Evolutionary conservation across 2,888 invertebrate species (phyloP).

Genomic region (Leucophenga maculata): DNA sequence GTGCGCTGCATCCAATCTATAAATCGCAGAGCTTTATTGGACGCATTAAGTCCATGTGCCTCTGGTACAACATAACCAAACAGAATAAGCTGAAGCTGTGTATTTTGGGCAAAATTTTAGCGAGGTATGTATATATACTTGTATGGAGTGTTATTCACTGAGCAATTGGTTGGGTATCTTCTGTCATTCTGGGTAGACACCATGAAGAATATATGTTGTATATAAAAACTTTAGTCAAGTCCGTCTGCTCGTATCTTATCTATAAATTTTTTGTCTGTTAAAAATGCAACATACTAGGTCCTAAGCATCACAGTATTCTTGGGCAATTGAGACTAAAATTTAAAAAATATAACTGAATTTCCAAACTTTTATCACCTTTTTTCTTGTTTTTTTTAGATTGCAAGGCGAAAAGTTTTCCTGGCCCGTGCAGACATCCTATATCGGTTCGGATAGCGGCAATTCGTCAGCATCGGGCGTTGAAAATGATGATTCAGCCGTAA

Average conservation of each 20-base stretch:
- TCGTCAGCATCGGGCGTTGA: conserved; percentile 70
- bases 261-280: too few species aligned
- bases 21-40: conserved; percentile 70
- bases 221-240: too few species aligned
- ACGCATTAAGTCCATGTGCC: conserved; percentile 81
- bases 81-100: conserved; percentile 87
- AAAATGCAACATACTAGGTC: too few species aligned
- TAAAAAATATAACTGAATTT: too few species aligned
- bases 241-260: too few species aligned
- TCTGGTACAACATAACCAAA: conserved; percentile 92
- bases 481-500: conserved; percentile 67
- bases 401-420: conserved; percentile 71
- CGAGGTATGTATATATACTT: conserved; percentile 51
- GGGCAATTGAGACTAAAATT: too few species aligned
- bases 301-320: too few species aligned
- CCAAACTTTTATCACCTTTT: too few species aligned
- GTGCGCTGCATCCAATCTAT: conserved; percentile 79
- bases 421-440: conserved; percentile 70
- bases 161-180: conserved; percentile 1
- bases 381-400: conserved; percentile 50
- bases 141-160: neutral
- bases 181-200: too few species aligned
- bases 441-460: conserved; percentile 62
- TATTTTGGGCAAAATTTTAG: conserved; percentile 80
- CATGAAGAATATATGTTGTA: too few species aligned